phyloP scores from a whole-genome alignment of 2,797 vertebrate genomes.

The Antennarius maculatus region DNA sequence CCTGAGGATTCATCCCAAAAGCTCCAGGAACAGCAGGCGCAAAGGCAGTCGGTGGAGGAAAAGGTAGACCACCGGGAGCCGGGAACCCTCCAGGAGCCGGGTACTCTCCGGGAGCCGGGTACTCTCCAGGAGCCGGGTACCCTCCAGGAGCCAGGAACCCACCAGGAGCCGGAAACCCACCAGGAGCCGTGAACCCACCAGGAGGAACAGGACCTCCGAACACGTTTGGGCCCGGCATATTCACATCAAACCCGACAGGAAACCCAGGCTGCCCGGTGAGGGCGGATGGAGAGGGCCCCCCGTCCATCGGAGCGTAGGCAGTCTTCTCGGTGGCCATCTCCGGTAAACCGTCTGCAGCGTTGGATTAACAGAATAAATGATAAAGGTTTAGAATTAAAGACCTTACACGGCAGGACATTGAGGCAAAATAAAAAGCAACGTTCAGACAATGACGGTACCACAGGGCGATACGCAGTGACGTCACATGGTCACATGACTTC shows the following conservation, averaged over 20 bases:
- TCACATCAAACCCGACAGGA: constrained; percentile 37
- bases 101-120: constrained; percentile 11
- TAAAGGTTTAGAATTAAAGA: neutral
- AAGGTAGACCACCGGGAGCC: constrained; percentile 38
- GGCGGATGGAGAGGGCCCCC: constrained; percentile 10
- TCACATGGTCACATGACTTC: constrained; percentile 39
- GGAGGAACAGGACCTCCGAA: constrained; percentile 25
- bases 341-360: neutral
- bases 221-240: constrained; percentile 13
- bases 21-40: constrained; percentile 32
- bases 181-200: constrained; percentile 17
- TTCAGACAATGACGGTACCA: neutral
- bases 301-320: constrained; percentile 16
- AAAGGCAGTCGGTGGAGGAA: constrained; percentile 51
- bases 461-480: neutral
- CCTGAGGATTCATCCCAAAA: constrained; percentile 34
- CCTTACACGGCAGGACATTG: neutral
- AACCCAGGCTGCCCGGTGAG: constrained; percentile 17
- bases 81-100: constrained; percentile 21
- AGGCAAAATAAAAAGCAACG: neutral
- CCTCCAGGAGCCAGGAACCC: constrained; percentile 22
- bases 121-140: constrained; percentile 13
- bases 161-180: constrained; percentile 17
- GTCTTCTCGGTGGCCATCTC: constrained; percentile 62
- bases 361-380: neutral